These are phyloP conservation scores for Tortricodes alternella DNA, from an alignment of 2,888 invertebrate species.

Conservation along the genomic window DNA sequence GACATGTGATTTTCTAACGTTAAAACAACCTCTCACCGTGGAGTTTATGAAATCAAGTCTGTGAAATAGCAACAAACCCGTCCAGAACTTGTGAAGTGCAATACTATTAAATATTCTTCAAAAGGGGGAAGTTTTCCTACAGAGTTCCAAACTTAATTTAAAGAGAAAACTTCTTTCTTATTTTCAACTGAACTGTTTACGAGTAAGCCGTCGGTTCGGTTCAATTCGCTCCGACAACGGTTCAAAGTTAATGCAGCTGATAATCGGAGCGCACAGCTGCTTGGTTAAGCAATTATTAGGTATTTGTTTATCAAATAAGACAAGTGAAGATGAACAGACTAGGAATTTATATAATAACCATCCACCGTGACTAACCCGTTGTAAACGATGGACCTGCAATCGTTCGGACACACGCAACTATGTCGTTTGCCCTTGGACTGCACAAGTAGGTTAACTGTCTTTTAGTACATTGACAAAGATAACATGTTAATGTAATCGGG, in stretches of 20 bases:
- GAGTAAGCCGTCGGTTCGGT: not conserved
- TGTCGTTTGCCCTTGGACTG: conserved; percentile 40
- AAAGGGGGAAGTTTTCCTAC: conserved; percentile 3
- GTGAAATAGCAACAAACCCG: not conserved
- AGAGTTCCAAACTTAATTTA: conserved; percentile 11
- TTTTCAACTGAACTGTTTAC: not conserved
- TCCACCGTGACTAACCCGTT: not conserved
- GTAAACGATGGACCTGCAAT: not conserved
- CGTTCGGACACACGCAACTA: conserved; percentile 42
- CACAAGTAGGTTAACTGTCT: conserved; percentile 33
- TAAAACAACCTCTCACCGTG: too few species aligned
- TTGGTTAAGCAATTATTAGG: too few species aligned
- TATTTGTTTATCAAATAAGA: too few species aligned
- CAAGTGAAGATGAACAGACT: not conserved
- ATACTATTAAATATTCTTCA: not conserved
- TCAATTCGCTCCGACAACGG: not conserved
- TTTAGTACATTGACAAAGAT: not conserved
- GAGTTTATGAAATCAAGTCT: too few species aligned
- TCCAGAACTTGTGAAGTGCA: not conserved
- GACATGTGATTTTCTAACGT: too few species aligned
- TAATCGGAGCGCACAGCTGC: too few species aligned
- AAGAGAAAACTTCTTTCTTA: not conserved
- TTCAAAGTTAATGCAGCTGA: not conserved
- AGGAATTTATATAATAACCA: not conserved
- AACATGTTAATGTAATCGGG: not conserved